These are phyloP conservation scores for Campaea margaritaria DNA, from an alignment of 2,888 invertebrate species.

Conservation along the genomic window DNA sequence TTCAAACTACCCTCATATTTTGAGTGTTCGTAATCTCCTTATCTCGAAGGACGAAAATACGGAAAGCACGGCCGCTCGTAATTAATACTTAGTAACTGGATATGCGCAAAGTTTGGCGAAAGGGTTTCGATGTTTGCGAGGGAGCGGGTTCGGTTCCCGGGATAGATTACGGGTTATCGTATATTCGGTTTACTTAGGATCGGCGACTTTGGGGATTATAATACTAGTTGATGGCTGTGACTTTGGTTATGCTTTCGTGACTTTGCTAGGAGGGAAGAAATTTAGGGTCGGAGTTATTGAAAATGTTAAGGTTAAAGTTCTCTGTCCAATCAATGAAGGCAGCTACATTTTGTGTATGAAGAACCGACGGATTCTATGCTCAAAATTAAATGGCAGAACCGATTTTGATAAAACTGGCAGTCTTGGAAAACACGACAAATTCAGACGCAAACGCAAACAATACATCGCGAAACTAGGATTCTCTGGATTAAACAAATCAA, in stretches of 20 bases:
- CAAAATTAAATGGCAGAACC: too few relatives aligned
- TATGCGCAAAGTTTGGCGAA: constrained; percentile 54
- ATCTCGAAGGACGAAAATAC: constrained; percentile 16
- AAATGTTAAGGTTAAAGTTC: background rate
- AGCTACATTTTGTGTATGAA: too few relatives aligned
- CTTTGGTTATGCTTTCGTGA: background rate
- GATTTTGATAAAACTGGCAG: too few relatives aligned
- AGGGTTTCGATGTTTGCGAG: constrained; percentile 65
- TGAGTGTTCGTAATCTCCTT: constrained; percentile 17
- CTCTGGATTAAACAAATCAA: too few relatives aligned
- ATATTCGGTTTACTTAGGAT: constrained; percentile 57
- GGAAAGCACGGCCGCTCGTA: constrained; percentile 44
- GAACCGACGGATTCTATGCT: too few relatives aligned
- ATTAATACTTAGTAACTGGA: constrained; percentile 72
- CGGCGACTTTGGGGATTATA: constrained; percentile 33
- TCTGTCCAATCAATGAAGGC: too few relatives aligned
- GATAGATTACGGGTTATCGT: constrained; percentile 57
- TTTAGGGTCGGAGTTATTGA: background rate
- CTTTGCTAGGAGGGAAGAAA: too few relatives aligned
- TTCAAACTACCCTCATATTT: constrained; percentile 13
- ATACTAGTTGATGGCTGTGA: constrained; percentile 29
- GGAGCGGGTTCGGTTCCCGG: constrained; percentile 59
- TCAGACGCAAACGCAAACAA: too few relatives aligned
- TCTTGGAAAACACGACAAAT: too few relatives aligned
- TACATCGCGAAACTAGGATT: too few relatives aligned